Evolutionary conservation across 2,113 vertebrate species (phyloP).

Genomic region (Otus sunia): DNA sequence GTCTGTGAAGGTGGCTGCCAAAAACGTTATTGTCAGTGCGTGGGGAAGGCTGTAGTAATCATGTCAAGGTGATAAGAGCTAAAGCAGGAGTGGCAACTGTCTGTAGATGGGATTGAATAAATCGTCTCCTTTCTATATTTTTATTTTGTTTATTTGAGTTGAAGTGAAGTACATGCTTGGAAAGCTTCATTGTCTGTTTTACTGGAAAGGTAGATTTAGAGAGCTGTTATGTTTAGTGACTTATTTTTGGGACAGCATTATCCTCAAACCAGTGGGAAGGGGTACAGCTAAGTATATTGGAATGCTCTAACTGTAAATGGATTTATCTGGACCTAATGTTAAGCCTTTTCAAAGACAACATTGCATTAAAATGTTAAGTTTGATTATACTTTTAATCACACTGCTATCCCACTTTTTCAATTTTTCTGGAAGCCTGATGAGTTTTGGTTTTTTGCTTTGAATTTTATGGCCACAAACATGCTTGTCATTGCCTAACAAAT

Average conservation of each 20-base stretch:
- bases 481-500: slow-evolving; percentile 48
- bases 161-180: background rate
- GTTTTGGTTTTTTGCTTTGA: background rate
- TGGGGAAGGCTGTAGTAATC: background rate
- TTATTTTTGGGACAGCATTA: background rate
- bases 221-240: background rate
- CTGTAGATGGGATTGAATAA: background rate
- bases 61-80: background rate
- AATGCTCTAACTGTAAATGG: background rate
- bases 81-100: background rate
- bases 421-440: background rate
- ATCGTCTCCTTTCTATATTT: background rate
- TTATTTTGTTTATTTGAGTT: background rate
- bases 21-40: accelerated
- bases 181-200: background rate
- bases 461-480: background rate
- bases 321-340: background rate
- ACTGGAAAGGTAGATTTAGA: background rate
- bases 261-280: background rate
- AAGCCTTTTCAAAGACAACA: background rate
- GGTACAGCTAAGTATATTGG: background rate
- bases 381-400: background rate
- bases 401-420: background rate
- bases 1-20: background rate
- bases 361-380: background rate